Evolutionary conservation across 2,888 invertebrate species (phyloP).

Genomic region (Leuctra nigra): DNA sequence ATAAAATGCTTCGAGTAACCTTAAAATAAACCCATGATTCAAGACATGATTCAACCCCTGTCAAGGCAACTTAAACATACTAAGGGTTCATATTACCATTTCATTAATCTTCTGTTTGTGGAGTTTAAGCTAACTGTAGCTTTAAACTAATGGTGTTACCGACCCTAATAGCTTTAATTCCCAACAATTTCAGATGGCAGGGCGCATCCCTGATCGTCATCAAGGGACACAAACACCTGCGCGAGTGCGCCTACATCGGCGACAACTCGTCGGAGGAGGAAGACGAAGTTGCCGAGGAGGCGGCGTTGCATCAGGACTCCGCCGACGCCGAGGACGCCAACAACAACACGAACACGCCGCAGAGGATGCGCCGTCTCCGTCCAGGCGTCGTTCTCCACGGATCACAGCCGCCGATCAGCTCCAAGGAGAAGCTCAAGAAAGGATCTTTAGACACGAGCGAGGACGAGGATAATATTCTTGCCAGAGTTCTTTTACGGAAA

Average conservation of each 20-base stretch:
- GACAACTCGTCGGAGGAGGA: conserved; percentile 72
- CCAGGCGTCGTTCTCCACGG: conserved; percentile 23
- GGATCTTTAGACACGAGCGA: neutral
- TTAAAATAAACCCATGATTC: no score
- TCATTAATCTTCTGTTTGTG: no score
- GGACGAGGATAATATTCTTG: conserved; percentile 4
- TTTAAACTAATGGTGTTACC: no score
- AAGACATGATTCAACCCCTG: no score
- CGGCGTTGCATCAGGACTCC: conserved; percentile 11
- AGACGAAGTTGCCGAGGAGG: conserved; percentile 53
- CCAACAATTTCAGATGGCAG: conserved; percentile 69
- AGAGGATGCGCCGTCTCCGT: conserved; percentile 21
- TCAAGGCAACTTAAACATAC: no score
- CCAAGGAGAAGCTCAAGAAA: conserved; percentile 19
- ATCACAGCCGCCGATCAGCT: conserved; percentile 13
- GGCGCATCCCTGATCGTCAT: conserved; percentile 72
- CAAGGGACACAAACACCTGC: conserved; percentile 66
- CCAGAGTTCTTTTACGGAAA: conserved; percentile 3
- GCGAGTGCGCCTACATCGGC: conserved; percentile 74
- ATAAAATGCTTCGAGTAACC: no score
- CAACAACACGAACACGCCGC: conserved; percentile 17
- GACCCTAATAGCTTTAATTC: no score
- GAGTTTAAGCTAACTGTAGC: no score
- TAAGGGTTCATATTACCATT: no score
- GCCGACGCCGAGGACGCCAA: neutral